Percentiles rank a stretch among this genome's conserved stretches.
These are phyloP conservation scores for Ctenodactylus gundi DNA, from an alignment of 2,113 vertebrate genomes.

Conservation along the genomic window DNA sequence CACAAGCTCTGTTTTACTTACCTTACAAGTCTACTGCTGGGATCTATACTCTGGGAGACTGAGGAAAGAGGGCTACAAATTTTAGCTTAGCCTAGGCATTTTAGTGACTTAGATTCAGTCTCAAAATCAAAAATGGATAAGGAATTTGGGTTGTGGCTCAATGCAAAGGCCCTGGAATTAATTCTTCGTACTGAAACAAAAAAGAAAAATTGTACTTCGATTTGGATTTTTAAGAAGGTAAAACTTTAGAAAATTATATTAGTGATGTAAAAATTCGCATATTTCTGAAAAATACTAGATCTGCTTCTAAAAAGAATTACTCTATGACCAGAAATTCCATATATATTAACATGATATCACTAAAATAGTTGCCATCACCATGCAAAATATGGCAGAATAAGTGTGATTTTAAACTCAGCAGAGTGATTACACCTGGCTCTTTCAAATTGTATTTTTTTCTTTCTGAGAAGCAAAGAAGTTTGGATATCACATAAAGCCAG, in stretches of 20 bases:
- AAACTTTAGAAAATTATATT: neutral
- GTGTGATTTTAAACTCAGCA: neutral
- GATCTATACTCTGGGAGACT: too few relatives aligned
- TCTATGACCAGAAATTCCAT: neutral
- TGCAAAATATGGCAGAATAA: neutral
- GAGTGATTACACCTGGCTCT: neutral
- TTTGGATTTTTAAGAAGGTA: neutral
- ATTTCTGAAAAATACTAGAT: neutral
- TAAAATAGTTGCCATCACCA: neutral
- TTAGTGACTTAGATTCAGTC: too few relatives aligned
- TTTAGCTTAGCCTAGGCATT: too few relatives aligned
- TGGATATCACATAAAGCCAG: neutral
- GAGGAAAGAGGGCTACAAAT: too few relatives aligned
- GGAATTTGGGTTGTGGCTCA: too few relatives aligned
- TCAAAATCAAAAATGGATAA: too few relatives aligned
- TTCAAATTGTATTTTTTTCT: neutral
- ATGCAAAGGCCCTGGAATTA: too few relatives aligned
- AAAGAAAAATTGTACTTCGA: too few relatives aligned
- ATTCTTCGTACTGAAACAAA: too few relatives aligned
- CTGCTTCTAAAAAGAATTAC: neutral
- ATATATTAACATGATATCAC: neutral
- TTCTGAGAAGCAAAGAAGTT: neutral
- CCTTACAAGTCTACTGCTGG: neutral
- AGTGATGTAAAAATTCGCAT: neutral
- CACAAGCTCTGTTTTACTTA: neutral